Percentiles rank a stretch among this genome's conserved stretches.
Evolutionary conservation across 2,113 vertebrate species (phyloP).

Genomic region (Kobus ellipsiprymnus): DNA sequence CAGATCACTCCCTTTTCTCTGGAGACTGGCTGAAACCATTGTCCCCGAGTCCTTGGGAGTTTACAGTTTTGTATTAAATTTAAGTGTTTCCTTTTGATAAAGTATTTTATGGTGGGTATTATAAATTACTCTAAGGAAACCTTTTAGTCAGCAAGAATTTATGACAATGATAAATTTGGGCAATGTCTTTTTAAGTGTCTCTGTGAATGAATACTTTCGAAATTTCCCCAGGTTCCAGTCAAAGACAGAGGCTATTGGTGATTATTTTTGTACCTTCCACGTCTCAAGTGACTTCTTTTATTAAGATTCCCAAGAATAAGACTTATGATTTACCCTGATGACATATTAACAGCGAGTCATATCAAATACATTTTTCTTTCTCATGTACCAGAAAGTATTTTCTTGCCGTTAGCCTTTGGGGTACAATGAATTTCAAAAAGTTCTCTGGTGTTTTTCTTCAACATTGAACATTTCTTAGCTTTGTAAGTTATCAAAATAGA

Average conservation of each 20-base stretch:
- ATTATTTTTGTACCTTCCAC: conserved; percentile 74
- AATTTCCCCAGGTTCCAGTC: conserved; percentile 47
- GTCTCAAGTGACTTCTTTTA: conserved; percentile 72
- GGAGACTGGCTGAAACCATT: conserved; percentile 33
- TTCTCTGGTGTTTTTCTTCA: conserved; percentile 41
- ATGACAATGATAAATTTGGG: conserved; percentile 72
- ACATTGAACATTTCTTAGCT: conserved; percentile 51
- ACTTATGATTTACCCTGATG: conserved; percentile 75
- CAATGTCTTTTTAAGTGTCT: conserved; percentile 69
- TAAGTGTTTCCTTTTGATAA: conserved; percentile 71
- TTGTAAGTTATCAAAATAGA: conserved; percentile 58
- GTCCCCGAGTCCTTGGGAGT: conserved; percentile 75
- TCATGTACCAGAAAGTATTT: conserved; percentile 68
- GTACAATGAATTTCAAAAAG: conserved; percentile 62
- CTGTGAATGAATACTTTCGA: conserved; percentile 69
- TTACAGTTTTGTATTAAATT: conserved; percentile 65
- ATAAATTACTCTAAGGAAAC: conserved; percentile 77
- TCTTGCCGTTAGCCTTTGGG: conserved; percentile 62
- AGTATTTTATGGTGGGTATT: conserved; percentile 65
- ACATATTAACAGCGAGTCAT: conserved; percentile 75
- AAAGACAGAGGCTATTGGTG: conserved; percentile 66
- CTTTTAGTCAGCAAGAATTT: conserved; percentile 77
- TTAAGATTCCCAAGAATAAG: conserved; percentile 68
- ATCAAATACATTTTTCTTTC: conserved; percentile 70
- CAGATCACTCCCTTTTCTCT: not conserved